Conservation (phyloP, 2,888 invertebrate genomes). For the Cataglyphis altisquamis region DNA sequence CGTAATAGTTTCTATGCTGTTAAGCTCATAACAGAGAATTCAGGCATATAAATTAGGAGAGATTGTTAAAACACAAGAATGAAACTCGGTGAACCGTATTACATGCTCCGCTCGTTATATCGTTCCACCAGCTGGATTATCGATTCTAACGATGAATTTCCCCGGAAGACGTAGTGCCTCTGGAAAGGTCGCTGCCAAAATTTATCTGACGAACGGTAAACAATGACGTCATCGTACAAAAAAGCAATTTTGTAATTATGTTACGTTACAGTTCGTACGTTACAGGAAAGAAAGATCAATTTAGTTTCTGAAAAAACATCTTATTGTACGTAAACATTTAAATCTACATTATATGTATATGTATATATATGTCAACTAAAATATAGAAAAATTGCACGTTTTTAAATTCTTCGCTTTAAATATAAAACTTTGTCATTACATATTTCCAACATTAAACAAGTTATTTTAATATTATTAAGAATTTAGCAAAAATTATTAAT, state of each 20-base stretch:
- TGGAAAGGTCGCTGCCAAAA: background rate
- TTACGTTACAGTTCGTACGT: background rate
- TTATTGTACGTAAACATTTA: background rate
- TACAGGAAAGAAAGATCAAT: background rate
- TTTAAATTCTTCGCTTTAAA: background rate
- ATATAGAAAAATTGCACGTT: background rate
- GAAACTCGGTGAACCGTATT: constrained; percentile 22
- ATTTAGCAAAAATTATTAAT: background rate
- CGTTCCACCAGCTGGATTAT: constrained; percentile 31
- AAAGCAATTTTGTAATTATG: background rate
- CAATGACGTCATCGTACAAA: background rate
- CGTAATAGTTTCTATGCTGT: background rate
- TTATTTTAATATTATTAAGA: background rate
- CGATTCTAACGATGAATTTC: constrained; percentile 19
- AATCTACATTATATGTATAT: background rate
- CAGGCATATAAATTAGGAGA: constrained; percentile 42
- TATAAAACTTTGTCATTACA: background rate
- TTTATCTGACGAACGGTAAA: background rate
- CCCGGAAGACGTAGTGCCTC: background rate
- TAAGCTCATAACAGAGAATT: constrained; percentile 1
- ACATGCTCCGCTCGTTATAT: constrained; percentile 17
- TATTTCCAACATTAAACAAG: background rate
- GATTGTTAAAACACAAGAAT: constrained; percentile 30
- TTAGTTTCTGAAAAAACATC: background rate
- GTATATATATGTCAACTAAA: background rate